Evolutionary conservation across 1,140 invertebrate genomes (phyloP), one percentile per base, ranked within the genome.

Genomic region (Rhynchophorus ferrugineus): DNA sequence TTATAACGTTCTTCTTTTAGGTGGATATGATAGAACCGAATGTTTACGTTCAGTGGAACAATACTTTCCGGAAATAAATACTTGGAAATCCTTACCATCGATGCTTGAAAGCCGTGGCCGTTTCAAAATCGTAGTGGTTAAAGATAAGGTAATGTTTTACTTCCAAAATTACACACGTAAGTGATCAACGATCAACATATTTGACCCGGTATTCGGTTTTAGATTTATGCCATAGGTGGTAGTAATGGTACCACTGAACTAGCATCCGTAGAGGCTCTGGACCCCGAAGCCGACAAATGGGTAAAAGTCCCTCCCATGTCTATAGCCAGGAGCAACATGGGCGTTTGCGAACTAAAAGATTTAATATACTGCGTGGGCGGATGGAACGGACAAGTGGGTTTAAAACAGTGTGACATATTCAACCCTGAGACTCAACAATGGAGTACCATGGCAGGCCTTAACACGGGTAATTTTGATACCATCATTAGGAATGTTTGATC

Each of bases 1-100:
- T n/a, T n/a, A n/a, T n/a, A n/a, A n/a, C n/a, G n/a, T n/a, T n/a
- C n/a, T n/a, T n/a, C n/a, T n/a, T 35, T 50, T 50, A 83, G 86
- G 87, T 67, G 89, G 90, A 6, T 92, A 93, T 69, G 87, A 92
- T 67, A 75, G 89, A 36, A 85, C 83, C 13, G 87, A 92, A 66
- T 91, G 88, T 65, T 71, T 93, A 36, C 80, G 78, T 45, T 76
- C 77, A 11, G 85, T 83, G 1, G 89, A 91, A 71, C 74, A 77
- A 14, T 92, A 87, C 69, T 75, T 85, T 62, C 77, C 83, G 2
- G 70, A 72, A 29, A 72, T 68, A 3, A 91, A 90, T 65, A 72
- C 65, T 20, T 91, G 89, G 88, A 69, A 72, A 19, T 61, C 69
- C 2, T 64, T 87, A 56, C 74, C 81, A 0, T 69, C 77, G 14